Base-by-base conservation (phyloP, 2,888 invertebrate species). In the Neoitamus cyanurus region DNA sequence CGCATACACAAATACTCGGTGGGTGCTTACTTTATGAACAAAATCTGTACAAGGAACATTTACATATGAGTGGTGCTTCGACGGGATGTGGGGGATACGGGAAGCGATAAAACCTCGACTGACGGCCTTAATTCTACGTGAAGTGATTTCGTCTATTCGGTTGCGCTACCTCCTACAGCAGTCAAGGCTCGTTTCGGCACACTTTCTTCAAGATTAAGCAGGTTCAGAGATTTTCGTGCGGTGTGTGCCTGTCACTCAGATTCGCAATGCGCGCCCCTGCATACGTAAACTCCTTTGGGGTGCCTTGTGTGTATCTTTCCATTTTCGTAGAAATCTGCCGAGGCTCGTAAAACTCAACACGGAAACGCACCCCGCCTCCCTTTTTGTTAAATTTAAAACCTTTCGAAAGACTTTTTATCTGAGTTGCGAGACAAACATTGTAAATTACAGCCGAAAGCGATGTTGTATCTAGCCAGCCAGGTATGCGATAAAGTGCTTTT, bases 181-280 rank as follows among this genome's bases (percentile, higher is more conserved):
- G 58, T 58, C 58, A 58, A 58, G 58, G 58, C 58, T 58, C 20
- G 25, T 58, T 58, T 58, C 58, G 58, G 58, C 7, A 58, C 58
- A 58, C 58, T 58, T 58, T 58, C 58, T 58, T 58, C 58, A 58
- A 25, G 58, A 58, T 58, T 58, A 58, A 58, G 58, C 58, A 58
- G 15, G 58, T 58, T 58, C 58, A 20, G 58, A 58, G 58, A 58
- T 58, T 58, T 58, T 20, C 20, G 58, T 58, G 25, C 9, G 15
- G 58, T 58, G 25, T 25, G 7, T 58, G 58, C 58, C 25, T 58
- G 58, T 58, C 58, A 58, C 58, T 58, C 58, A 20, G 58, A 58
- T 11, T 37, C 37, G 37, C 37, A 37, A 37, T 58, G 58, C 58
- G 58, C 58, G 25, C 58, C 15, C 25, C 20, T 58, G 58, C 58